Conservation (phyloP, 2,888 invertebrate genomes). For the Eulithis testata region DNA sequence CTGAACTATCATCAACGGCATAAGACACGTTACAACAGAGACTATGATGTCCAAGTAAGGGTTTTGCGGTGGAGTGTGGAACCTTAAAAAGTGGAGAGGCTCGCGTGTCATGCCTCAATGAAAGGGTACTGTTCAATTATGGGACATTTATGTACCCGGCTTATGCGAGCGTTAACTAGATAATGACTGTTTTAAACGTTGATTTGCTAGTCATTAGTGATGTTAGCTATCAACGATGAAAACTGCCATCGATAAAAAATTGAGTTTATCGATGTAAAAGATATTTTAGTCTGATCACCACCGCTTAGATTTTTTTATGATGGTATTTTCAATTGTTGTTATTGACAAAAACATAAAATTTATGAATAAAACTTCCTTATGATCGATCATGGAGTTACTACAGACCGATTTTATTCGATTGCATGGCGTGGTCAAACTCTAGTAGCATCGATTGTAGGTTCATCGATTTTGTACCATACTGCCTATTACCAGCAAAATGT, state of each 20-base stretch:
- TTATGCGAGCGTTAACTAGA: constrained; percentile 42
- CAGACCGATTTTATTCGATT: too few species aligned
- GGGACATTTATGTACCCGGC: constrained; percentile 40
- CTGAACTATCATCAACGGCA: too few species aligned
- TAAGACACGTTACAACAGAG: too few species aligned
- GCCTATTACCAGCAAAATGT: constrained; percentile 27
- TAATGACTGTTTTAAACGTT: constrained; percentile 42
- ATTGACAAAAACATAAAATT: too few species aligned
- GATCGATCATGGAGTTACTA: too few species aligned
- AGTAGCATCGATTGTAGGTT: not conserved
- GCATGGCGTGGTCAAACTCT: too few species aligned
- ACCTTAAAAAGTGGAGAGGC: constrained; percentile 25
- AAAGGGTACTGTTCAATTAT: constrained; percentile 42
- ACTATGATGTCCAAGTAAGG: not conserved
- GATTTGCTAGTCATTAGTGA: constrained; percentile 32
- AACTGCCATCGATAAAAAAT: too few species aligned
- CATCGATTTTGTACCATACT: not conserved
- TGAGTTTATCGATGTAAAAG: too few species aligned
- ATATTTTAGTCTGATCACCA: too few species aligned
- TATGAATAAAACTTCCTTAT: too few species aligned
- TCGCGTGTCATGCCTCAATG: constrained; percentile 43
- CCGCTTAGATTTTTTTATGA: too few species aligned
- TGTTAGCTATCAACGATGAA: not conserved
- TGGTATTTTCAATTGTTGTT: too few species aligned
- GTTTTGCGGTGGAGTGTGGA: not conserved